A percentile compares a stretch with the other conserved stretches of the same genome.
Conservation (phyloP, 2,888 invertebrate genomes). For the Augochlorella aurata region DNA sequence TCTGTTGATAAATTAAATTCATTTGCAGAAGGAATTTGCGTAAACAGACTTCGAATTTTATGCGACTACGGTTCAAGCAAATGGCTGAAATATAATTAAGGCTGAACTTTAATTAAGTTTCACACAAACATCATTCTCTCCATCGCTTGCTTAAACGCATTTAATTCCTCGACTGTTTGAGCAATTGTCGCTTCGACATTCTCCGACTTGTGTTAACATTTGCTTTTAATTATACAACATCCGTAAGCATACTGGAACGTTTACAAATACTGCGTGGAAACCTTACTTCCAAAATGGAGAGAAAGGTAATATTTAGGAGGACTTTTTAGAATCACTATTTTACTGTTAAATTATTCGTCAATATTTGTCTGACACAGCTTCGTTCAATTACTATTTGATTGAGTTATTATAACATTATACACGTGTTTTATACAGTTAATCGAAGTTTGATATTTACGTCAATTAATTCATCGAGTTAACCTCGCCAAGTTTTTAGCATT, state of each 20-base stretch:
- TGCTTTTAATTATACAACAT: neutral
- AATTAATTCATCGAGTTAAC: too few species aligned
- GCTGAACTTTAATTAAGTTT: conserved; percentile 3
- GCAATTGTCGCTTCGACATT: neutral
- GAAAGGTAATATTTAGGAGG: neutral
- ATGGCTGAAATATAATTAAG: neutral
- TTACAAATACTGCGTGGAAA: neutral
- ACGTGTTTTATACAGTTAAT: too few species aligned
- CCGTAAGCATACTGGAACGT: neutral
- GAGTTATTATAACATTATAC: too few species aligned
- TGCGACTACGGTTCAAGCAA: neutral
- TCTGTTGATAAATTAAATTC: neutral
- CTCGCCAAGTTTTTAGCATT: too few species aligned
- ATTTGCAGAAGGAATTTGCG: neutral
- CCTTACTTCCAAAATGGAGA: neutral
- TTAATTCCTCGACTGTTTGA: neutral
- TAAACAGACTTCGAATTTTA: neutral
- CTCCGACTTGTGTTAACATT: neutral
- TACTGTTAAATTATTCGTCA: too few species aligned
- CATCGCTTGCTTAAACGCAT: neutral
- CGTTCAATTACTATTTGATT: too few species aligned
- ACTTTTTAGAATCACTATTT: too few species aligned
- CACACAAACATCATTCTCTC: neutral
- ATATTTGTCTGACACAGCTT: too few species aligned
- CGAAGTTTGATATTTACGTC: too few species aligned